A percentile compares a stretch with the other conserved stretches of the same genome.
phyloP scores from a whole-genome alignment of 2,113 vertebrate genomes.

The Phoxinus phoxinus region DNA sequence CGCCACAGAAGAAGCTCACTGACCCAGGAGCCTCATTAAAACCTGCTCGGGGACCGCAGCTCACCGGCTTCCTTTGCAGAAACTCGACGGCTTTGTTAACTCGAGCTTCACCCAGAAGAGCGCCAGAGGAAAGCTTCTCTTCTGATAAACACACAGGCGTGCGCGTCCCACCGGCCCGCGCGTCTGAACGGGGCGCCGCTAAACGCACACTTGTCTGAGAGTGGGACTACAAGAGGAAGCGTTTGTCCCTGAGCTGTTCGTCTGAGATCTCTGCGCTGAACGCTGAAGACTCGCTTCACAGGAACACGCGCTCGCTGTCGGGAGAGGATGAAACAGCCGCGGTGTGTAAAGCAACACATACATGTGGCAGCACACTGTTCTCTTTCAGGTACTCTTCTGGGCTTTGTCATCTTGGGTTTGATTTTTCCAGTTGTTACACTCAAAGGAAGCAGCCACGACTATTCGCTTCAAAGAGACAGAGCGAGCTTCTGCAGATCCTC shows the following conservation, averaged over 20 bases:
- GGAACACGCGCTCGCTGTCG: constrained; percentile 72
- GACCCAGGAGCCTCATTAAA: constrained; percentile 61
- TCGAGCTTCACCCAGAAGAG: constrained; percentile 61
- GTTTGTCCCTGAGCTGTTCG: constrained; percentile 68
- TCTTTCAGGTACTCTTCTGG: constrained; percentile 81
- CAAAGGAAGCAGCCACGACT: constrained; percentile 74
- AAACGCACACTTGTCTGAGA: constrained; percentile 76
- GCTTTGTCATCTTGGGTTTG: constrained; percentile 77
- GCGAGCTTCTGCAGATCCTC: constrained; percentile 62
- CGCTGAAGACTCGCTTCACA: constrained; percentile 76
- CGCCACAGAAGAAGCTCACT: not conserved
- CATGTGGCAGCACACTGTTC: constrained; percentile 74
- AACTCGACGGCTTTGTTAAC: not conserved
- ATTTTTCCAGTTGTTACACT: constrained; percentile 71
- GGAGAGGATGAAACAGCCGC: constrained; percentile 69
- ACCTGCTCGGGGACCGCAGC: constrained; percentile 8
- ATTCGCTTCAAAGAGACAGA: constrained; percentile 71
- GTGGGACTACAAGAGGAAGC: constrained; percentile 75
- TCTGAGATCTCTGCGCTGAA: not conserved
- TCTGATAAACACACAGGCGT: constrained; percentile 81
- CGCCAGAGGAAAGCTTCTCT: constrained; percentile 59
- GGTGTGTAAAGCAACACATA: constrained; percentile 76
- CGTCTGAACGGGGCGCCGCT: constrained; percentile 69
- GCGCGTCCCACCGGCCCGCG: constrained; percentile 76
- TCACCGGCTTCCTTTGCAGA: constrained; percentile 18